Conservation (phyloP, 2,888 invertebrate genomes). For the Andrena bicolor region DNA sequence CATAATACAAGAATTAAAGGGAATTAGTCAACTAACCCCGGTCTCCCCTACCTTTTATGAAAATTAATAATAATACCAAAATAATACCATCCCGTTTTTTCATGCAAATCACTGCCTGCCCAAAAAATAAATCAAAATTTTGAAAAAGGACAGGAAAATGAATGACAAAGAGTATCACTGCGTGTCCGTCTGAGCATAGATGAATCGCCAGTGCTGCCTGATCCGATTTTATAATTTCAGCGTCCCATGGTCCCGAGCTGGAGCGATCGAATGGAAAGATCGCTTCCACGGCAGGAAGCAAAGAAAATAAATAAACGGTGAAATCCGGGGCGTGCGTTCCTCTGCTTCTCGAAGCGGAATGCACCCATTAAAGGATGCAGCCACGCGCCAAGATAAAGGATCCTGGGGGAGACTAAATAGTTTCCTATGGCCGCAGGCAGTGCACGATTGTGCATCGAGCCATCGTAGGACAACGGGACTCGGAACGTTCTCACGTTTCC, state of each 20-base stretch:
- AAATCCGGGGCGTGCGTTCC: constrained; percentile 69
- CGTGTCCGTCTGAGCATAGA: not conserved
- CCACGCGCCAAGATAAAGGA: constrained; percentile 76
- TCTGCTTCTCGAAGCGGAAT: constrained; percentile 72
- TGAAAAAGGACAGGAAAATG: not conserved
- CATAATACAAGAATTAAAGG: too few species aligned
- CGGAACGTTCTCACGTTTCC: constrained; percentile 77
- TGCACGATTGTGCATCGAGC: constrained; percentile 77
- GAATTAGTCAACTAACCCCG: too few species aligned
- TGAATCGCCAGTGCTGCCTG: not conserved
- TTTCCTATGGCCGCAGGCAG: constrained; percentile 80
- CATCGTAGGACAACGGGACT: constrained; percentile 62
- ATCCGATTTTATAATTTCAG: not conserved
- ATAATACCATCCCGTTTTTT: too few species aligned
- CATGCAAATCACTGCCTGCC: too few species aligned
- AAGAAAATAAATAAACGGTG: constrained; percentile 53
- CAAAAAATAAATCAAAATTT: too few species aligned
- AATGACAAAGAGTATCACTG: not conserved
- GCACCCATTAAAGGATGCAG: constrained; percentile 75
- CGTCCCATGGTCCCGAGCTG: not conserved
- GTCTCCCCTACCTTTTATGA: too few species aligned
- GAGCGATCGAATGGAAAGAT: constrained; percentile 43
- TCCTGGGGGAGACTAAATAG: constrained; percentile 75
- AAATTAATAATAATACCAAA: too few species aligned
- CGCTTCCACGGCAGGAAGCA: constrained; percentile 25